phyloP scores from a whole-genome alignment of 35 echinoderm and acorn worm genomes.

The Eucidaris tribuloides region DNA sequence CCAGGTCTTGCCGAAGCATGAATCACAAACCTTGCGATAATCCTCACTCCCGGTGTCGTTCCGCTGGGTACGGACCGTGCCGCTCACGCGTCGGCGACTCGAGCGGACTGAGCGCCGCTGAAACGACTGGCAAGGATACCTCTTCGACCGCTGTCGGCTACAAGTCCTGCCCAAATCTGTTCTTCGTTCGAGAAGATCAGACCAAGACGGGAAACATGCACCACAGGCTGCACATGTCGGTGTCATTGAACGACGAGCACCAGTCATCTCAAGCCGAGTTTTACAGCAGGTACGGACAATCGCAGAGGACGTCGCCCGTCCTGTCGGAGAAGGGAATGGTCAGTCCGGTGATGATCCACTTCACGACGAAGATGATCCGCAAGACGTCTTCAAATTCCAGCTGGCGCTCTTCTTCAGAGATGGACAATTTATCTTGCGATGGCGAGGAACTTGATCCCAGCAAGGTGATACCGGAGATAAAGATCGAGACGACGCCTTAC shows the following conservation, averaged over 20 bases:
- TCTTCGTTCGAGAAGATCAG: slow-evolving; percentile 18
- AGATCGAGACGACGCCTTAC: slow-evolving; percentile 72
- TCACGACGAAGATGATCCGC: slow-evolving; percentile 21
- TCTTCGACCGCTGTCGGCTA: not conserved
- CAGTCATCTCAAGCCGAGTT: slow-evolving; percentile 12
- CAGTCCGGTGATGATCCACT: slow-evolving; percentile 1
- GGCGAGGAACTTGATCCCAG: slow-evolving; percentile 70
- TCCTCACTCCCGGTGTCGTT: not conserved
- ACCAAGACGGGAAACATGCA: slow-evolving; percentile 4
- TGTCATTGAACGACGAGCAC: slow-evolving; percentile 54
- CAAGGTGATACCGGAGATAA: slow-evolving; percentile 89
- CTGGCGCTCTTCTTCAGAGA: slow-evolving; percentile 74
- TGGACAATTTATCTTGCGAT: slow-evolving; percentile 73
- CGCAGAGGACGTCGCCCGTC: slow-evolving; percentile 6
- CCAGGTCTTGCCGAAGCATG: slow-evolving; percentile 16
- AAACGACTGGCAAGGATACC: not conserved
- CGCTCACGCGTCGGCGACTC: slow-evolving; percentile 9
- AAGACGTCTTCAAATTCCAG: slow-evolving; percentile 71
- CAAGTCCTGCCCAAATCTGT: slow-evolving; percentile 37
- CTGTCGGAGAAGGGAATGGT: slow-evolving; percentile 6
- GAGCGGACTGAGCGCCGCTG: not conserved
- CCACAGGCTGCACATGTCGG: slow-evolving; percentile 32
- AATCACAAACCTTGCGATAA: not conserved
- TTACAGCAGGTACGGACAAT: slow-evolving; percentile 29
- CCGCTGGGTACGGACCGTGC: not conserved